Conservation (phyloP, 2,797 vertebrate genomes). For the Acanthiza pusilla region DNA sequence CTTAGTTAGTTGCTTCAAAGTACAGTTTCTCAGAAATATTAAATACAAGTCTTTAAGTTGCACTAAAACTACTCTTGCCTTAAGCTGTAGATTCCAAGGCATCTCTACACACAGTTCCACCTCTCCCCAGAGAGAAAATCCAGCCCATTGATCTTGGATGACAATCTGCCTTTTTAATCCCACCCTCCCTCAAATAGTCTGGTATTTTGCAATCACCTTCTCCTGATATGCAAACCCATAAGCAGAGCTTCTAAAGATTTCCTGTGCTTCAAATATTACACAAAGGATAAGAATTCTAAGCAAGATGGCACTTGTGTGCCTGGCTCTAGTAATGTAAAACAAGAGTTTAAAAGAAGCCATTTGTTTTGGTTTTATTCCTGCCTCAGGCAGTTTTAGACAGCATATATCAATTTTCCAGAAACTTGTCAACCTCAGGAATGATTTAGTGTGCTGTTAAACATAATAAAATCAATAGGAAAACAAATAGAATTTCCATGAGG, state of each 20-base stretch:
- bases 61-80: not conserved
- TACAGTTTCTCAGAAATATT: not conserved
- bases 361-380: conserved; percentile 63
- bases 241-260: conserved; percentile 23
- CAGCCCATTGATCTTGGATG: conserved; percentile 1
- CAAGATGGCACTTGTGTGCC: conserved; percentile 56
- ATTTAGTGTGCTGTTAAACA: conserved; percentile 61
- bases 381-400: conserved; percentile 57
- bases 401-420: conserved; percentile 61
- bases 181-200: not conserved
- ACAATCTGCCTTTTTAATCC: not conserved
- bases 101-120: not conserved
- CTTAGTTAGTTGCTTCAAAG: not conserved
- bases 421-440: conserved; percentile 63
- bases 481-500: conserved; percentile 64
- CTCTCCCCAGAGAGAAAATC: not conserved
- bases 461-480: conserved; percentile 64
- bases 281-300: conserved; percentile 19
- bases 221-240: not conserved
- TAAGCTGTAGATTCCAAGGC: conserved; percentile 20
- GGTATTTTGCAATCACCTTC: not conserved
- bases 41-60: not conserved
- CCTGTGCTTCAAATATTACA: conserved; percentile 14
- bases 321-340: conserved; percentile 39
- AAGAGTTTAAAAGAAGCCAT: conserved; percentile 58